phyloP scores from a whole-genome alignment of 2,888 invertebrate species.

The Andrena chrysosceles region DNA sequence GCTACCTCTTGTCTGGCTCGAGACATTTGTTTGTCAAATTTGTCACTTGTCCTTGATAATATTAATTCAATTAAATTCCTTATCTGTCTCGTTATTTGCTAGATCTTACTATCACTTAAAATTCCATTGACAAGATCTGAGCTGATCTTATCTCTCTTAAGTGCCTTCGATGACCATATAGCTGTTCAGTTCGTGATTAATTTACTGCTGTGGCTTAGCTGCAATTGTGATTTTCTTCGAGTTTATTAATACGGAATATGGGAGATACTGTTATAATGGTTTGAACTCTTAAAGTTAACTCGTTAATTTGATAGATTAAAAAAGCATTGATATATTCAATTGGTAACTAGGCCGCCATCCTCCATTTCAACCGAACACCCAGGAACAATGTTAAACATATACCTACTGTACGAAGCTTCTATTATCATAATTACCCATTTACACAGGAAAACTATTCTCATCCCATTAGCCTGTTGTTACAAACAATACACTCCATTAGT shows the following conservation, averaged over 20 bases:
- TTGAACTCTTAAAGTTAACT: no score
- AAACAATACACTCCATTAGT: no score
- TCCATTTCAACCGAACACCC: no score
- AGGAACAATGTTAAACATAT: no score
- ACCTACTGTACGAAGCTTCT: no score
- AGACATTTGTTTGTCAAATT: slow-evolving; percentile 16
- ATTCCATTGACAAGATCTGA: slow-evolving; percentile 38
- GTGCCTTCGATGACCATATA: slow-evolving; percentile 19
- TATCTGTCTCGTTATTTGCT: slow-evolving; percentile 37
- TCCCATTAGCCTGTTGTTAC: no score
- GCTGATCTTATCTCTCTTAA: slow-evolving; percentile 26
- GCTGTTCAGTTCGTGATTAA: neutral
- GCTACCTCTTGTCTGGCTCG: slow-evolving; percentile 8
- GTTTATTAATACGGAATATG: neutral
- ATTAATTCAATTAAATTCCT: slow-evolving; percentile 49
- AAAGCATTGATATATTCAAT: neutral
- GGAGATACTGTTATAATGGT: neutral
- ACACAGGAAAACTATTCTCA: no score
- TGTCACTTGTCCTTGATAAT: slow-evolving; percentile 9
- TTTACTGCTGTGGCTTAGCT: neutral
- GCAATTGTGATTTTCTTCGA: neutral
- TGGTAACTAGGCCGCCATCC: no score
- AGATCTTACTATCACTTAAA: slow-evolving; percentile 33
- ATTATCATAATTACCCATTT: no score
- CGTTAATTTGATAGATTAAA: neutral